Conservation (phyloP, 2,888 invertebrate species). For the Tenthredo amoena region DNA sequence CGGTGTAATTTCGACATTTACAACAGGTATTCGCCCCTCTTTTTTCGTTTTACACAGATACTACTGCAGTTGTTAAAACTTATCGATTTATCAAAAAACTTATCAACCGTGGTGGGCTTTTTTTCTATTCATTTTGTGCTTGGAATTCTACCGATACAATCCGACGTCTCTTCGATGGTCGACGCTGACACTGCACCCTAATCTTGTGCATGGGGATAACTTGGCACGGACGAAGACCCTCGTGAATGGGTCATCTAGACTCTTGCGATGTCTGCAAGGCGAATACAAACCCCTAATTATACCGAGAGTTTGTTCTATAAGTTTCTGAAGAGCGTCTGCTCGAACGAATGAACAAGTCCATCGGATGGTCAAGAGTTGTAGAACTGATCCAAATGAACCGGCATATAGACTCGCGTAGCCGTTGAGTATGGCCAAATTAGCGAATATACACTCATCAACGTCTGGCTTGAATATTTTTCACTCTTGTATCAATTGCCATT, state of each 20-base stretch:
- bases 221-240: not conserved
- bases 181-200: not conserved
- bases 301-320: not conserved
- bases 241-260: not conserved
- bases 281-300: conserved; percentile 12
- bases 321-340: not conserved
- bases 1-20: not conserved
- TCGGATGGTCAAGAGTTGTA: not conserved
- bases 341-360: not conserved
- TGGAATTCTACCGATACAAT: not conserved
- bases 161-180: not conserved
- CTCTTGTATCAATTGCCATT: not conserved
- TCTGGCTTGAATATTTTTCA: not conserved
- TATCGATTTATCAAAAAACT: not conserved
- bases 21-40: not conserved
- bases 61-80: not conserved
- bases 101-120: not conserved
- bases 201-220: not conserved
- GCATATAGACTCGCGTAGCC: not conserved
- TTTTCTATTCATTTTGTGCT: not conserved
- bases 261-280: not conserved
- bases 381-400: not conserved
- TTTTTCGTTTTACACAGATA: not conserved
- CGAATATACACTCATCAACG: not conserved
- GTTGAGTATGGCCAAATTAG: not conserved